phyloP scores from a whole-genome alignment of 2,888 invertebrate genomes.

The Stomorhina lunata region DNA sequence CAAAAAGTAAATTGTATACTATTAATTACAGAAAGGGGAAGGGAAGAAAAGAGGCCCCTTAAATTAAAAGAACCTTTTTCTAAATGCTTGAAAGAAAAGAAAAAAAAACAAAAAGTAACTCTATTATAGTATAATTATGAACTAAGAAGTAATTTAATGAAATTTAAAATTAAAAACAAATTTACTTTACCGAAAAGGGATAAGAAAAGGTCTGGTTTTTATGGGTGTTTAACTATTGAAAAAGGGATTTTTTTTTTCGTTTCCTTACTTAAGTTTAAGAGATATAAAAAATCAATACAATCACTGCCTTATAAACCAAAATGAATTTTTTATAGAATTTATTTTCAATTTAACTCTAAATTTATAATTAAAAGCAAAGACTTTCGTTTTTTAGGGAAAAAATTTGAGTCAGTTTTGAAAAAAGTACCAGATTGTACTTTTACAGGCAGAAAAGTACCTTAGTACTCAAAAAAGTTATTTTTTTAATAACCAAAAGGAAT shows the following conservation, averaged over 20 bases:
- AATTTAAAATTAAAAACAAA: conserved; percentile 20
- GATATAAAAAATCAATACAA: conserved; percentile 70
- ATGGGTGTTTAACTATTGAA: not conserved
- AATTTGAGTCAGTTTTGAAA: too few species aligned
- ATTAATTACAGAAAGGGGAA: conserved; percentile 31
- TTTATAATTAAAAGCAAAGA: not conserved
- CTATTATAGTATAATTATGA: conserved; percentile 53
- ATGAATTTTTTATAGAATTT: conserved; percentile 40
- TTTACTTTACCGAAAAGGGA: conserved; percentile 34
- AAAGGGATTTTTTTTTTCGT: not conserved
- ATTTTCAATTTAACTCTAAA: conserved; percentile 22
- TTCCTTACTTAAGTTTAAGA: conserved; percentile 8
- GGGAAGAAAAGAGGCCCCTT: not conserved
- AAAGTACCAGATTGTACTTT: too few species aligned
- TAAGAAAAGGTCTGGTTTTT: not conserved
- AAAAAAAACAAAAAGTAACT: conserved; percentile 27
- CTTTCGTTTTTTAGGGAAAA: not conserved
- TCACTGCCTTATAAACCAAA: conserved; percentile 75
- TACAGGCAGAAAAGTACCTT: too few species aligned
- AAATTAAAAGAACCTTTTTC: conserved; percentile 58
- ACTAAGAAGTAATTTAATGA: conserved; percentile 30
- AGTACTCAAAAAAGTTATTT: too few species aligned
- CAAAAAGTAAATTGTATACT: conserved; percentile 63
- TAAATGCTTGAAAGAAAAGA: conserved; percentile 62
- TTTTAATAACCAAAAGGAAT: too few species aligned